Conservation (phyloP, 1,140 invertebrate genomes). For the Sminthurides bifidus region DNA sequence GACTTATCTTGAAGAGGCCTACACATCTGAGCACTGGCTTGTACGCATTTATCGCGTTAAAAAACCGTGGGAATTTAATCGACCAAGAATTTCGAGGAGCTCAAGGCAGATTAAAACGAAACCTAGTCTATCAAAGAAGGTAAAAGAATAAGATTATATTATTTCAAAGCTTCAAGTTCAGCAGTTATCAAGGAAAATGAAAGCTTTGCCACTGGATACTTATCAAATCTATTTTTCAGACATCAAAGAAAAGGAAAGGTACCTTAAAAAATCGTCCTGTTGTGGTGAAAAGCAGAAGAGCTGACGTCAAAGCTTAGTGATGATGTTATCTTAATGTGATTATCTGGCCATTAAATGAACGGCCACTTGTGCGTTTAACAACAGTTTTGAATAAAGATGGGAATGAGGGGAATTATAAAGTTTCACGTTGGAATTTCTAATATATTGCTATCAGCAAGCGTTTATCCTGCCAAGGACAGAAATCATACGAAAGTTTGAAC, state of each 20-base stretch:
- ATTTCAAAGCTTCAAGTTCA: not conserved
- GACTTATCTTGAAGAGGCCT: slow-evolving; percentile 94
- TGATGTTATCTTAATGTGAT: not conserved
- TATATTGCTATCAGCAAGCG: not conserved
- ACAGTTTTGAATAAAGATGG: not conserved
- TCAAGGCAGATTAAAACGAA: slow-evolving; percentile 27
- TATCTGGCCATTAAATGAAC: not conserved
- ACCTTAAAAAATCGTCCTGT: slow-evolving; percentile 38
- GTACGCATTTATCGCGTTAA: slow-evolving; percentile 76
- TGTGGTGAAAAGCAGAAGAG: slow-evolving; percentile 37
- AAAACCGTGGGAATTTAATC: slow-evolving; percentile 77
- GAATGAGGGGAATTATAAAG: not conserved
- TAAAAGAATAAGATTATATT: not conserved
- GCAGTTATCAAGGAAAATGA: too few species aligned
- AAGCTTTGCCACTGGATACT: not conserved
- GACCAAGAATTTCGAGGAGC: slow-evolving; percentile 54
- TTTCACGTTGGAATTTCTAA: too few species aligned
- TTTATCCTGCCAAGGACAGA: not conserved
- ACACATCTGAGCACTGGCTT: slow-evolving; percentile 97
- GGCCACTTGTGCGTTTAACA: not conserved
- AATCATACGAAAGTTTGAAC: not conserved
- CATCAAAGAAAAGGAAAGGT: slow-evolving; percentile 38
- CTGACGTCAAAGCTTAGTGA: slow-evolving; percentile 1
- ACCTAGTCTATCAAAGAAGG: slow-evolving; percentile 27
- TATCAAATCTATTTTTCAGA: slow-evolving; percentile 33